Percentiles rank a stretch among this genome's conserved stretches.
Conservation (phyloP, 2,888 invertebrate genomes). For the Chromoteleia sp. region DNA sequence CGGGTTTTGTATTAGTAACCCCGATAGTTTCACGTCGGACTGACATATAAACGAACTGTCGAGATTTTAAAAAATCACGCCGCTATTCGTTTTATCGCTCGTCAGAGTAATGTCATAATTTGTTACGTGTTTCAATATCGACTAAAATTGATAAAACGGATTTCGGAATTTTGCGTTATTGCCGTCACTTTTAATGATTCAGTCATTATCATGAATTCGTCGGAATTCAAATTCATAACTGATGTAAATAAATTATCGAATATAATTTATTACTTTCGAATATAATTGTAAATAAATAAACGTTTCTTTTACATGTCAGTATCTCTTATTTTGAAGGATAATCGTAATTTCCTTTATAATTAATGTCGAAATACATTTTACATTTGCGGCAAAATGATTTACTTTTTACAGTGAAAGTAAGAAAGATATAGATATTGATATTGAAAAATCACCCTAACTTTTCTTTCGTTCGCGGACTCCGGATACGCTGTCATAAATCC, state of each 20-base stretch:
- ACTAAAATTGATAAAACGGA: no score
- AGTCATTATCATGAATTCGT: no score
- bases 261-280: no score
- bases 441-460: conserved; percentile 30
- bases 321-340: no score
- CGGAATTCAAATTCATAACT: no score
- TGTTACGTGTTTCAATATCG: no score
- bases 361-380: background rate
- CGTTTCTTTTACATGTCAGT: no score
- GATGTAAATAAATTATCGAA: no score
- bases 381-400: background rate
- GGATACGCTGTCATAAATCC: conserved; percentile 48
- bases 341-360: background rate
- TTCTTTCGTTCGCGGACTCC: conserved; percentile 3
- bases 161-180: no score
- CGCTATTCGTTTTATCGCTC: conserved; percentile 31
- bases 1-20: conserved; percentile 57
- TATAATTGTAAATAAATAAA: no score
- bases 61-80: conserved; percentile 36
- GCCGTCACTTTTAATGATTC: no score
- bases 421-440: conserved; percentile 8
- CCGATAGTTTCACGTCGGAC: conserved; percentile 48
- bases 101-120: conserved; percentile 15
- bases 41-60: conserved; percentile 46
- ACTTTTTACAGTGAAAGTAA: background rate